phyloP scores from a whole-genome alignment of 2,113 vertebrate genomes.

The Patagioenas fasciata region DNA sequence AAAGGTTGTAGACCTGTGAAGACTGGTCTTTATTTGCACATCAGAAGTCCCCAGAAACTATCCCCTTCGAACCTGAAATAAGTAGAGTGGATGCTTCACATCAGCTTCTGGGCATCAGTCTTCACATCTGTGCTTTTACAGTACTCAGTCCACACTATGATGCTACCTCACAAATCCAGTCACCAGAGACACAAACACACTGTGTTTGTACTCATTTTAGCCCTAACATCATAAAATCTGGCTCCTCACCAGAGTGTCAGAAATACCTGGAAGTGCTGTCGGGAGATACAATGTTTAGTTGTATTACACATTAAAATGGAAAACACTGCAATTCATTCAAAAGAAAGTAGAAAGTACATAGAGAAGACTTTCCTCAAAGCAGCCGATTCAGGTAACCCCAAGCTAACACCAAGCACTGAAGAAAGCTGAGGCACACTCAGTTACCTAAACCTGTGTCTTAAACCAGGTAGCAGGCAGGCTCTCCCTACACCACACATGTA shows the following conservation, averaged over 20 bases:
- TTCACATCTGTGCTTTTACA: neutral
- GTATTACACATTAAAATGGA: neutral
- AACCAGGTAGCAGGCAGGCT: neutral
- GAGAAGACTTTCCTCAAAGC: neutral
- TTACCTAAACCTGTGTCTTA: neutral
- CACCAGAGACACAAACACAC: neutral
- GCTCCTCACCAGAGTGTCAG: neutral
- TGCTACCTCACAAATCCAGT: neutral
- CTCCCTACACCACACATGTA: neutral
- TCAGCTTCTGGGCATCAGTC: neutral
- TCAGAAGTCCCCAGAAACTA: neutral
- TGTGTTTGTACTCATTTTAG: neutral
- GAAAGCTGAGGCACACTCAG: accelerated
- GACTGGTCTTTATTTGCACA: neutral
- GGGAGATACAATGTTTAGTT: neutral
- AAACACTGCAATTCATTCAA: neutral
- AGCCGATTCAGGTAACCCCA: neutral
- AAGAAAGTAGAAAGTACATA: neutral
- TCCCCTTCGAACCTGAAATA: neutral
- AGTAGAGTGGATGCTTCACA: neutral
- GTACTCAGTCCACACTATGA: neutral
- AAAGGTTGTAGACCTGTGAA: neutral
- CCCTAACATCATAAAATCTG: neutral
- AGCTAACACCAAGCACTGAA: neutral
- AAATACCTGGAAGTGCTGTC: neutral